phyloP scores from a whole-genome alignment of 2,113 vertebrate species.

The Chaetodon auriga region DNA sequence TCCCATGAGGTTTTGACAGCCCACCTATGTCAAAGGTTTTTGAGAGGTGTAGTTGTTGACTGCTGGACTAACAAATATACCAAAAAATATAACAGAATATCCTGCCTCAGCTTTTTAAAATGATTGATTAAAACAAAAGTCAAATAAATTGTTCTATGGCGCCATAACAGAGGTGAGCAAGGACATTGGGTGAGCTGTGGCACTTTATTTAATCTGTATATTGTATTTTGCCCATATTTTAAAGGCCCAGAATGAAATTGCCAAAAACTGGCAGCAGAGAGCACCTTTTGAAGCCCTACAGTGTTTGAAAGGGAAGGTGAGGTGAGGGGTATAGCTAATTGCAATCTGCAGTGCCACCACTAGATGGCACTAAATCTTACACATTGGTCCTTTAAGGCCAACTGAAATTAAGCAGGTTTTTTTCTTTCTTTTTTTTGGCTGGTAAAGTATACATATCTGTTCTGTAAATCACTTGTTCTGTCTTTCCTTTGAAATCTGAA shows the following conservation, averaged over 20 bases:
- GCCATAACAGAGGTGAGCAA: no score
- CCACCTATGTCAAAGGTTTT: conserved; percentile 19
- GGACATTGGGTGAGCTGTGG: neutral
- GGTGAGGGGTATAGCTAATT: no score
- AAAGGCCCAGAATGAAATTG: no score
- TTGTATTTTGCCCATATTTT: neutral
- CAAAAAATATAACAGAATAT: neutral
- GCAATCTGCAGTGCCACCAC: no score
- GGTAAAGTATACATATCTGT: no score
- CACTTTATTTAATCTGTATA: neutral
- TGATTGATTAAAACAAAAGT: neutral
- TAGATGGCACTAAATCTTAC: no score
- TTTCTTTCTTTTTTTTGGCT: no score
- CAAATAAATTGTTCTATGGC: neutral
- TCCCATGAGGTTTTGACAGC: conserved; percentile 5
- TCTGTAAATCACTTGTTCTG: no score
- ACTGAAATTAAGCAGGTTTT: neutral
- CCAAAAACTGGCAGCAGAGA: no score
- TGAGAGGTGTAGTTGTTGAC: neutral
- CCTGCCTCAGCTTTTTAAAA: neutral
- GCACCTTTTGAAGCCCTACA: no score
- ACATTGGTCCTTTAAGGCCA: neutral
- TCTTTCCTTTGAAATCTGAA: no score
- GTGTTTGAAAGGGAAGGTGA: no score
- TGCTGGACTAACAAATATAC: neutral